Base-by-base conservation (phyloP, 53 echinoderm and acorn worm genomes). In the Echinometra lucunter region DNA sequence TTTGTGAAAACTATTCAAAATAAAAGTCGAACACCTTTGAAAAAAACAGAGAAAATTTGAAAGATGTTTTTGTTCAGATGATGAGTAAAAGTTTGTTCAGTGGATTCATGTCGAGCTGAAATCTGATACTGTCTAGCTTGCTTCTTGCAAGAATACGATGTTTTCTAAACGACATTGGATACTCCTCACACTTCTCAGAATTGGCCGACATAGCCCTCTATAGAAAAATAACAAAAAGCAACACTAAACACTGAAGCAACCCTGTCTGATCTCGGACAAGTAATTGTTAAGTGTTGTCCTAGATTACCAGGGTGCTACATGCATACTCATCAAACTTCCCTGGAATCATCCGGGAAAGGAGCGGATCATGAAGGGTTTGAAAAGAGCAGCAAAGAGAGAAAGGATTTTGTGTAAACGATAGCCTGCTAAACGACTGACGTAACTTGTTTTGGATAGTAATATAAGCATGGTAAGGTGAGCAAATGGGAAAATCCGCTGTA, bases 381-480 rank as follows among this genome's bases (percentile, higher is more conserved):
- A 42, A 19, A 42, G 37, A 3, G 19, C 21, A 78, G 19, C 78
- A 42, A 17, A 78, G 38, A 35, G 17, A 6, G 23, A 42, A 2
- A 38, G 78, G 42, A 78, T 78, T 78, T 42, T 1, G 40, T 0
- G 78, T 11, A 78, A 42, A 42, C 42, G 38, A 78, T 78, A 78
- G 40, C 40, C 38, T 78, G 78, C n/a, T 78, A 35, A 38, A 78
- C 78, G 42, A 78, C 72, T 30, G 72, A 72, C 72, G 35, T 72
- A 34, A 11, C 32, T 72, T 72, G 72, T 72, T 72, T 72, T 72
- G 72, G 35, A 72, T 34, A 35, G 72, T 35, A n/a, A n/a, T n/a
- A n/a, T n/a, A n/a, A n/a, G n/a, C n/a, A n/a, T n/a, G n/a, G n/a
- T n/a, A 34, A 35, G 72, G 32, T 72, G 72, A 35, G 28, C 72